Percentiles rank a stretch among this genome's conserved stretches.
Conservation (phyloP, 2,797 vertebrate genomes). For the Vespertilio murinus region DNA sequence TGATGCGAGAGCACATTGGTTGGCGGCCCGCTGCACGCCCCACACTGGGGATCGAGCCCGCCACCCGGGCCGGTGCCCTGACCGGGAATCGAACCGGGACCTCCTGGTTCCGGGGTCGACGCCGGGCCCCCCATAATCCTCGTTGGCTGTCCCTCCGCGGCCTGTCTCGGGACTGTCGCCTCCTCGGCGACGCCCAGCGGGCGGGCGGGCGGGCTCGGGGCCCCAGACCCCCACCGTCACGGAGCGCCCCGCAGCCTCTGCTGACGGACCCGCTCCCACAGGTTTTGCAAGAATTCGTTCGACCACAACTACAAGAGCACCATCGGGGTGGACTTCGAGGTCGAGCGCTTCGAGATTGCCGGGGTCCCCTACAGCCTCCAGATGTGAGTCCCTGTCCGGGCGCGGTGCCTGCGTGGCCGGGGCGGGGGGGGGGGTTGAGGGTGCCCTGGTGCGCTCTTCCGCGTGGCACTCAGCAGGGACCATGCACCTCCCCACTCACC, state of each 20-base stretch:
- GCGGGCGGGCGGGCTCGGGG: no score
- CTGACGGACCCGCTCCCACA: slow-evolving; percentile 59
- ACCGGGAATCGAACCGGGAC: no score
- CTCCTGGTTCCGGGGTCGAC: no score
- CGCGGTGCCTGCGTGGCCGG: no score
- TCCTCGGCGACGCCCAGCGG: accelerated
- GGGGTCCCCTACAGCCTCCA: slow-evolving; percentile 92
- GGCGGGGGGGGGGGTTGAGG: not conserved
- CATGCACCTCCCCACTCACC: accelerated
- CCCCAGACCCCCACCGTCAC: no score
- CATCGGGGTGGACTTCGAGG: slow-evolving; percentile 96
- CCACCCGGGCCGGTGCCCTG: no score
- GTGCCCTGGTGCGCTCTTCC: not conserved
- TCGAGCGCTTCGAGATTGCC: slow-evolving; percentile 91
- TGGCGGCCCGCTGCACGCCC: no score
- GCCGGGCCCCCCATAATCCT: not conserved
- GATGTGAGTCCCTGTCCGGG: slow-evolving; percentile 87
- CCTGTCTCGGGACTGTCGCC: not conserved
- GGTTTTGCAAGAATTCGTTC: slow-evolving; percentile 94
- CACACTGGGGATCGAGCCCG: no score
- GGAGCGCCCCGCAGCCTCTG: not conserved
- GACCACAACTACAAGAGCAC: slow-evolving; percentile 94
- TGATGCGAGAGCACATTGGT: no score
- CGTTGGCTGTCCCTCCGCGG: accelerated
- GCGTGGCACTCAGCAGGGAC: not conserved